These are phyloP conservation scores for Caiman crocodilus DNA, from an alignment of 2,797 vertebrate genomes.

Conservation along the genomic window DNA sequence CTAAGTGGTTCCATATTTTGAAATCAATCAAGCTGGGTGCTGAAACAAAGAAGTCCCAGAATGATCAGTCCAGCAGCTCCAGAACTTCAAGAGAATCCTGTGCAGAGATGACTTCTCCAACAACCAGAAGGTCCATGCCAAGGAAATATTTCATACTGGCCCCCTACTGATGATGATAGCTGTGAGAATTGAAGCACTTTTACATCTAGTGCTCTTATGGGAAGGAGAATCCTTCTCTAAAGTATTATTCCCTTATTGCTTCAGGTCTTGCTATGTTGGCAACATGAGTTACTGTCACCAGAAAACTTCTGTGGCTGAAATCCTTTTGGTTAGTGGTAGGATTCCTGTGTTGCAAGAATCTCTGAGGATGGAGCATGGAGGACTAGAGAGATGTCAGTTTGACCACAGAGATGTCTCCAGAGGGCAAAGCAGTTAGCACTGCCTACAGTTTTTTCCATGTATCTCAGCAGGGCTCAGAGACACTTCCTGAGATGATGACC, in stretches of 20 bases:
- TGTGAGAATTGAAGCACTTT: not conserved
- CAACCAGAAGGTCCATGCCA: not conserved
- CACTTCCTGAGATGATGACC: not conserved
- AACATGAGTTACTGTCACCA: not conserved
- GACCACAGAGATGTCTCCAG: not conserved
- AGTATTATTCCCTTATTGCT: not conserved
- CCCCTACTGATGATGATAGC: not conserved
- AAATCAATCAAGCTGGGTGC: slow-evolving; percentile 8
- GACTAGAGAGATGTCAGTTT: slow-evolving; percentile 5
- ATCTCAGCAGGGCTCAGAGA: not conserved
- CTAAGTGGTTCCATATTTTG: slow-evolving; percentile 37
- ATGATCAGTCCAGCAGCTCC: not conserved
- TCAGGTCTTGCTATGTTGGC: not conserved
- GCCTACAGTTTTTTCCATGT: not conserved
- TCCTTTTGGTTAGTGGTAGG: not conserved
- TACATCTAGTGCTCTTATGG: not conserved
- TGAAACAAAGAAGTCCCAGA: slow-evolving; percentile 10
- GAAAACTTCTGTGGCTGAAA: not conserved
- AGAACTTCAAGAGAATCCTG: not conserved
- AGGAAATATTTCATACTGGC: not conserved
- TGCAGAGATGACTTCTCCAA: not conserved
- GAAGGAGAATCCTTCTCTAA: not conserved
- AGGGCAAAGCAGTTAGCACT: not conserved
- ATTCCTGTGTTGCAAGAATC: not conserved
- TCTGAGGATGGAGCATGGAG: not conserved